These are phyloP conservation scores for Danio albolineatus DNA, from an alignment of 2,797 vertebrate species.

Conservation along the genomic window DNA sequence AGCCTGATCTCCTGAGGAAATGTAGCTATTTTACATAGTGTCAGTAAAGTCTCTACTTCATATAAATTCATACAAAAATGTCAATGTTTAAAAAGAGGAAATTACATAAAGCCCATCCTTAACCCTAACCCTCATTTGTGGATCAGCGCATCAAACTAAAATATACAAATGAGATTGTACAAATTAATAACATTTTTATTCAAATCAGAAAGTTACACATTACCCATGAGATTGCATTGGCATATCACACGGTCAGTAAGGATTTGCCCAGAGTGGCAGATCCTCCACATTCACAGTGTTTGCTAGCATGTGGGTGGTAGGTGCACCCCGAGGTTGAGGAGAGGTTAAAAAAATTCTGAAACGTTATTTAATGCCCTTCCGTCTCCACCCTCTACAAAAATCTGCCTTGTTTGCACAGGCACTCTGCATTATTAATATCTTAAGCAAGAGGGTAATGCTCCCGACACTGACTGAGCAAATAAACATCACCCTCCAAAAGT, in stretches of 20 bases:
- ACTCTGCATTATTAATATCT: conserved; percentile 64
- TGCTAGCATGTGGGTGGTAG: conserved; percentile 47
- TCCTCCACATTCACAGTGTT: conserved; percentile 21
- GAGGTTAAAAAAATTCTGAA: conserved; percentile 58
- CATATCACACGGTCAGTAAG: background rate
- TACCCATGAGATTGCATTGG: too few relatives aligned
- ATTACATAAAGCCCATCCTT: too few relatives aligned
- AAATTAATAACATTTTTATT: too few relatives aligned
- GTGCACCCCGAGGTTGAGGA: conserved; percentile 46
- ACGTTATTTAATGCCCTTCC: conserved; percentile 39
- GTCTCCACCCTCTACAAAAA: conserved; percentile 56
- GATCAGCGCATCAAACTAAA: too few relatives aligned
- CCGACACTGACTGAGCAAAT: conserved; percentile 64
- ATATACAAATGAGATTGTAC: too few relatives aligned
- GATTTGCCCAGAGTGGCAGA: background rate
- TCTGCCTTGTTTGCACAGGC: conserved; percentile 62
- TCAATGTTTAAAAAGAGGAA: too few relatives aligned
- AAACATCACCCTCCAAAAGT: conserved; percentile 63
- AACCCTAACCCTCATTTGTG: too few relatives aligned
- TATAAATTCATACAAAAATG: too few relatives aligned
- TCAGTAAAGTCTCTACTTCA: too few relatives aligned
- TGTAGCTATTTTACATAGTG: too few relatives aligned
- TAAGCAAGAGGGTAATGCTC: conserved; percentile 55
- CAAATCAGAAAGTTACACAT: too few relatives aligned
- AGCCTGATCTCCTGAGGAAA: too few relatives aligned